phyloP scores from a whole-genome alignment of 2,113 vertebrate species.

The Saguinus imperator region DNA sequence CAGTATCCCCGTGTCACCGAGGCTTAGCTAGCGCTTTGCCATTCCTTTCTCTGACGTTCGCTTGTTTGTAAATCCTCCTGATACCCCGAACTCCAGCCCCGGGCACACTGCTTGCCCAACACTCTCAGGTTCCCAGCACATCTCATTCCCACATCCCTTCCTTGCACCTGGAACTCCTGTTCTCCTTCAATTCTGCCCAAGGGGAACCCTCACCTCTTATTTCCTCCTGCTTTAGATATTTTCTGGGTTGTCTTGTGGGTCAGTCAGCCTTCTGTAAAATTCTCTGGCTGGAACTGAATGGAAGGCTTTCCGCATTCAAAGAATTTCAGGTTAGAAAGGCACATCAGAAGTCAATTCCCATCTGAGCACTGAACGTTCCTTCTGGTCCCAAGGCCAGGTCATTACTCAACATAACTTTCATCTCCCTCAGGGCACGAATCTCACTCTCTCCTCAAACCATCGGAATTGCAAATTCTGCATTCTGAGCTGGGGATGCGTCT shows the following conservation, averaged over 20 bases:
- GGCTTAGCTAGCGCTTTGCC: neutral
- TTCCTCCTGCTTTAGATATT: neutral
- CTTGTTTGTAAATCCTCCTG: neutral
- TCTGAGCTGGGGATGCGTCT: neutral
- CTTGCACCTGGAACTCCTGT: neutral
- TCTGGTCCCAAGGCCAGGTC: accelerated
- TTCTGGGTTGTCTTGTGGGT: neutral
- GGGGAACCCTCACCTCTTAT: neutral
- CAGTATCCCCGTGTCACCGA: neutral
- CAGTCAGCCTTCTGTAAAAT: neutral
- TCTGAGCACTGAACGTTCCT: no score
- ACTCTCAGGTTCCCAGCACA: neutral
- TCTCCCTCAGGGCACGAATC: accelerated
- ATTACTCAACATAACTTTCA: neutral
- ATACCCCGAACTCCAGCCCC: neutral
- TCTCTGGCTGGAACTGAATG: neutral
- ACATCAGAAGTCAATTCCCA: no score
- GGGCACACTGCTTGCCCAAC: neutral
- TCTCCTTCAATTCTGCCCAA: neutral
- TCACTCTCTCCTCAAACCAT: neutral
- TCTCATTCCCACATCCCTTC: neutral
- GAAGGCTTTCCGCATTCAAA: neutral
- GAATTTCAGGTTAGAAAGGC: neutral
- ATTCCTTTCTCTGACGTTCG: neutral
- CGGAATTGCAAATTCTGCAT: neutral